A percentile compares a stretch with the other conserved stretches of the same genome.
Conservation (phyloP, 1,140 invertebrate genomes). For the Formica selysi region DNA sequence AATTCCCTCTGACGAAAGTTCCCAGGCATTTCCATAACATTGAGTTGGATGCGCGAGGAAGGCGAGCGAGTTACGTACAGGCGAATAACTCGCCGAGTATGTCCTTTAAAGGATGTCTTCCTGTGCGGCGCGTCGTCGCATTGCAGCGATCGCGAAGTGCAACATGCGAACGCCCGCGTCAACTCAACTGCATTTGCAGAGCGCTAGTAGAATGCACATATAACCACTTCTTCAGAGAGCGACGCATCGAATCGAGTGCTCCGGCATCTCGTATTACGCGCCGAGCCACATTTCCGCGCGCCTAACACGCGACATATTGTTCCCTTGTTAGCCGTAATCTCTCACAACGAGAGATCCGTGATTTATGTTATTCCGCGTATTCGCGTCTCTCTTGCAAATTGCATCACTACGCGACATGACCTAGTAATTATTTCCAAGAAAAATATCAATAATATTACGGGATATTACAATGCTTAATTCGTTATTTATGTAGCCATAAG, state of each 20-base stretch:
- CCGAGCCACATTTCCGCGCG: constrained; percentile 31
- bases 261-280: constrained; percentile 36
- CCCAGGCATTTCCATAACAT: constrained; percentile 66
- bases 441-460: neutral
- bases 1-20: constrained; percentile 59
- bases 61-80: constrained; percentile 59
- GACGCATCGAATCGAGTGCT: constrained; percentile 45
- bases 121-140: constrained; percentile 32
- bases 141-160: constrained; percentile 55
- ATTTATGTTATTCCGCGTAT: neutral
- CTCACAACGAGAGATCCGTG: neutral
- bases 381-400: constrained; percentile 4
- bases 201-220: constrained; percentile 17
- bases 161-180: constrained; percentile 4
- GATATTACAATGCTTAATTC: neutral
- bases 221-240: constrained; percentile 15
- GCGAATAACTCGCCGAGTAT: constrained; percentile 60
- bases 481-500: neutral
- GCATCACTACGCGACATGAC: neutral
- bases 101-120: constrained; percentile 59
- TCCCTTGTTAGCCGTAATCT: constrained; percentile 42
- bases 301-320: constrained; percentile 24
- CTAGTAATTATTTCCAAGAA: neutral
- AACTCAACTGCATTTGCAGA: constrained; percentile 32
- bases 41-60: constrained; percentile 17